These are phyloP conservation scores for Drosophila parvula DNA, from an alignment of 1,140 invertebrate genomes.

Conservation along the genomic window DNA sequence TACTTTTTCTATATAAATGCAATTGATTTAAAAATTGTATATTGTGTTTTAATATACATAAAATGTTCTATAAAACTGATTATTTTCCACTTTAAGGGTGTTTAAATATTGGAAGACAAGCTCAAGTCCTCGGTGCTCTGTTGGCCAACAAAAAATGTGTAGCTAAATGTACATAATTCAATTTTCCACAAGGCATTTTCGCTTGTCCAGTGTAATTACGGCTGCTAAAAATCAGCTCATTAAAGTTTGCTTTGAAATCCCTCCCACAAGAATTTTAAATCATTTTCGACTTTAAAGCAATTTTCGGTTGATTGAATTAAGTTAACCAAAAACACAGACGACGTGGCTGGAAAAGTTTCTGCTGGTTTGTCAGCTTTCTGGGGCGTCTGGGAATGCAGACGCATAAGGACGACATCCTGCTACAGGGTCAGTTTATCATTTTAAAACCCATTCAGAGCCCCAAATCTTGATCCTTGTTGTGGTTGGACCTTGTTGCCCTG, in stretches of 20 bases:
- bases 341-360: constrained; percentile 52
- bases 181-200: constrained; percentile 28
- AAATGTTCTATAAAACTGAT: too few species aligned
- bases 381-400: constrained; percentile 62
- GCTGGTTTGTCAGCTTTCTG: constrained; percentile 13
- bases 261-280: constrained; percentile 44
- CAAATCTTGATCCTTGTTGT: constrained; percentile 19
- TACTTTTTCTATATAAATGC: neutral
- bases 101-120: neutral
- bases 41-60: too few species aligned
- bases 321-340: constrained; percentile 42
- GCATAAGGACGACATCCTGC: constrained; percentile 19
- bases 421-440: constrained; percentile 46
- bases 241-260: constrained; percentile 52
- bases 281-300: constrained; percentile 38
- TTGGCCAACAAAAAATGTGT: constrained; percentile 10
- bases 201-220: constrained; percentile 42
- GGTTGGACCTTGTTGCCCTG: constrained; percentile 17
- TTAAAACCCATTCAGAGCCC: constrained; percentile 31
- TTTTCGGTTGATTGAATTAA: constrained; percentile 47
- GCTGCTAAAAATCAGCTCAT: constrained; percentile 43
- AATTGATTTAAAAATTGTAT: neutral
- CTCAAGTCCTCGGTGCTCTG: neutral
- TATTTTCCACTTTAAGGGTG: neutral
- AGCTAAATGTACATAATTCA: constrained; percentile 41